A percentile compares a stretch with the other conserved stretches of the same genome.
Conservation (phyloP, 2,797 vertebrate species). For the Lerista edwardsae region DNA sequence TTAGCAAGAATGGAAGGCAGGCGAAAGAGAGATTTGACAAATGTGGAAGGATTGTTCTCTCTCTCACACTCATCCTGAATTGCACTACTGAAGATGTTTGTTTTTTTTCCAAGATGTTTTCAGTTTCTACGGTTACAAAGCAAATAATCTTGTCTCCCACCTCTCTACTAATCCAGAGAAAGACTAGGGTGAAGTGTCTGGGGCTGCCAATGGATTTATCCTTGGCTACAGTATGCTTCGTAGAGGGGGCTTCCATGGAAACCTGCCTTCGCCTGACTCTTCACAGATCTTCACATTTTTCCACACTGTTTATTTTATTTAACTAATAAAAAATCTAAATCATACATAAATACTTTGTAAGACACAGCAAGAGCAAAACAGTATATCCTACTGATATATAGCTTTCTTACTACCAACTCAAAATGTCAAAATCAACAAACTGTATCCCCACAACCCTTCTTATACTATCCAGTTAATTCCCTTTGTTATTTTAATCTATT, state of each 20-base stretch:
- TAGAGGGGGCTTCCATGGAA: constrained; percentile 10
- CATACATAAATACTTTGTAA: too few species aligned
- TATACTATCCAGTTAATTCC: too few species aligned
- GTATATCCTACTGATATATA: too few species aligned
- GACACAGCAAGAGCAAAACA: too few species aligned
- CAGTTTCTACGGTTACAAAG: constrained; percentile 49
- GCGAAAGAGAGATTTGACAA: constrained; percentile 46
- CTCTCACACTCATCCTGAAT: constrained; percentile 23
- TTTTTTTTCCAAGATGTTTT: background rate
- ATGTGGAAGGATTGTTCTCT: constrained; percentile 47
- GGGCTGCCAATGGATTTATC: background rate
- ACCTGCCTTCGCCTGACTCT: background rate
- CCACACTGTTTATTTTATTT: too few species aligned
- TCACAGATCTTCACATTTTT: background rate
- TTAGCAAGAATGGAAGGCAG: constrained; percentile 53
- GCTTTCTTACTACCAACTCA: too few species aligned
- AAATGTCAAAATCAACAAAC: too few species aligned
- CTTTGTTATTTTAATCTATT: too few species aligned
- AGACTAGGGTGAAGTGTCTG: constrained; percentile 11
- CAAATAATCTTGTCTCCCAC: constrained; percentile 4
- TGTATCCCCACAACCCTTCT: too few species aligned
- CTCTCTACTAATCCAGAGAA: background rate
- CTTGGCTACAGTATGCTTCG: background rate
- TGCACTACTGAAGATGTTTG: constrained; percentile 45
- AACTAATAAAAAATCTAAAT: too few species aligned